Evolutionary conservation across 2,113 vertebrate species (phyloP), one percentile per base, ranked within the genome.

Genomic region (Nothobranchius furzeri): DNA sequence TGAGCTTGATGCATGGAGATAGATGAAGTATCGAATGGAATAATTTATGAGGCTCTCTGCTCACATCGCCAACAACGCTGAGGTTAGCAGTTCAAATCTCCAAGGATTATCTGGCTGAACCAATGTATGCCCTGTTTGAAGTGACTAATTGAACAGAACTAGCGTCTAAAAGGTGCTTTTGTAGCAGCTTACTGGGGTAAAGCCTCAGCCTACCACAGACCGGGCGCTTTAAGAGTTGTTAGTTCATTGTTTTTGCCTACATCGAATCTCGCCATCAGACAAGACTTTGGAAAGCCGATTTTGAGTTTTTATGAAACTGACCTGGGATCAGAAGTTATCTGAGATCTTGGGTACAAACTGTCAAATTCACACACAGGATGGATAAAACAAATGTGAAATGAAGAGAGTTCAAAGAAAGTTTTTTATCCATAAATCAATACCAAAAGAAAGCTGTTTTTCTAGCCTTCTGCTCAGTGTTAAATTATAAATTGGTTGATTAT

Each of bases 51-150:
- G 70, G 68, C 64, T 45, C 45, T 30, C 20, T 14, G 66, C 65
- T 68, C 2, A 54, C 68, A 66, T 63, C 42, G 17, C 73, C 77
- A 66, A 84, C 80, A 77, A 72, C 12, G 78, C 84, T 82, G 85
- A 87, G 82, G 87, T 89, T 88, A 81, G 84, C 62, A 68, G 77
- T 89, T 85, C 71, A 78, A 85, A 78, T 83, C 81, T 75, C 69
- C 0, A 11, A 20, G 85, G 84, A 53, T 69, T 40, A 50, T 68
- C 82, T 73, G 65, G 81, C 89, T 81, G 69, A 88, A 58, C 57
- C 30, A 12, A 80, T 78, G 68, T 46, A 47, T 6, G 49, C 20
- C 58, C 64, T 71, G 54, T 56, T 76, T 30, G 40, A 79, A 74
- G 20, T 30, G 68, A 73, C 67, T 86, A 89, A 87, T 81, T 84